phyloP scores from a whole-genome alignment of 2,797 vertebrate genomes.

The Lutjanus campechanus region DNA sequence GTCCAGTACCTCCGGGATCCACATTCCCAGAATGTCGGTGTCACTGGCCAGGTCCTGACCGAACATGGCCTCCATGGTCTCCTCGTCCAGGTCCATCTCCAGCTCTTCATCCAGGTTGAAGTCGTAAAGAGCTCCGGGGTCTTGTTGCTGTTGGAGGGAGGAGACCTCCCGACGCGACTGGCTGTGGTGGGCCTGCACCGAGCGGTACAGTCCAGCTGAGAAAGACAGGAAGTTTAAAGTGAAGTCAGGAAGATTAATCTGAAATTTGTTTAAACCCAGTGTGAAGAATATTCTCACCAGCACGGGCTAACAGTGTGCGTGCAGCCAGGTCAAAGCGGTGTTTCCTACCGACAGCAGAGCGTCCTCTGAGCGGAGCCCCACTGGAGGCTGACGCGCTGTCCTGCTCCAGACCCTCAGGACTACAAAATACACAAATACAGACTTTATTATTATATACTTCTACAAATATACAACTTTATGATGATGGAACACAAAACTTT shows the following conservation, averaged over 20 bases:
- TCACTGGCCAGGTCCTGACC: slow-evolving; percentile 96
- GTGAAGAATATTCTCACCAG: slow-evolving; percentile 85
- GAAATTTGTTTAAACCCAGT: background rate
- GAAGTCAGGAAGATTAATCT: background rate
- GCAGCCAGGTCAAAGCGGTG: slow-evolving; percentile 97
- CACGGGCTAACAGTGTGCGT: slow-evolving; percentile 93
- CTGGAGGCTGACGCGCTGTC: slow-evolving; percentile 91
- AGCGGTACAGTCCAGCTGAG: slow-evolving; percentile 95
- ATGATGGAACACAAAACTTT: too few species aligned
- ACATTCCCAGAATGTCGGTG: slow-evolving; percentile 99
- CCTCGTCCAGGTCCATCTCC: slow-evolving; percentile 98
- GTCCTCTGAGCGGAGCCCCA: slow-evolving; percentile 88
- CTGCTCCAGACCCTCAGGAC: slow-evolving; percentile 92
- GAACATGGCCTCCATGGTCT: slow-evolving; percentile 99
- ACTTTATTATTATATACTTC: background rate
- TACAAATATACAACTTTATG: background rate
- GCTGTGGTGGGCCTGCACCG: slow-evolving; percentile 96
- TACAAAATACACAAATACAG: slow-evolving; percentile 55
- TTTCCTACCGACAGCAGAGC: slow-evolving; percentile 91
- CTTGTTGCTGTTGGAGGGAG: slow-evolving; percentile 90
- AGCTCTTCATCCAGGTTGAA: slow-evolving; percentile 98
- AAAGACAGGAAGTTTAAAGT: background rate
- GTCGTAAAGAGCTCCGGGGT: slow-evolving; percentile 92
- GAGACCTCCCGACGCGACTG: slow-evolving; percentile 93
- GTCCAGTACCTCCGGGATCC: slow-evolving; percentile 99